Percentiles rank a stretch among this genome's conserved stretches.
phyloP scores from a whole-genome alignment of 1,140 invertebrate genomes.

The Cardiocondyla obscurior region DNA sequence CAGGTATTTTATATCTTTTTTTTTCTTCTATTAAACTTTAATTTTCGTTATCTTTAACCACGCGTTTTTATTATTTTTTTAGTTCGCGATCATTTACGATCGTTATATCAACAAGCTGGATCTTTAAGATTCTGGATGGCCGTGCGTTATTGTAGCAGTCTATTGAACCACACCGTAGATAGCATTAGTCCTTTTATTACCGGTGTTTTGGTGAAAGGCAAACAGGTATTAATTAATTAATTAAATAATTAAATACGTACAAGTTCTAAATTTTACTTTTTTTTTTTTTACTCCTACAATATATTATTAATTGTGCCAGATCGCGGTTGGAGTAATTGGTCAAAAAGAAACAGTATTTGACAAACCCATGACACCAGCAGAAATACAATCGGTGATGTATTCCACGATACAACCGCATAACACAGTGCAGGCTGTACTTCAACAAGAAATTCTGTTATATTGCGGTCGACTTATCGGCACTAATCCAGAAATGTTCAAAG shows the following conservation, averaged over 20 bases:
- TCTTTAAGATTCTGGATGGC: constrained; percentile 95
- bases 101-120: constrained; percentile 94
- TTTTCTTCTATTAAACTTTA: neutral
- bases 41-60: neutral
- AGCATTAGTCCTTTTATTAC: constrained; percentile 99
- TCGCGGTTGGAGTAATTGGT: constrained; percentile 97
- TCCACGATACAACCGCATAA: constrained; percentile 94
- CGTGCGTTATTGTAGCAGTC: constrained; percentile 96
- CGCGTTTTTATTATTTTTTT: constrained; percentile 72
- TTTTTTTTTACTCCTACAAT: neutral
- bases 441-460: constrained; percentile 97
- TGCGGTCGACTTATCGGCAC: constrained; percentile 97
- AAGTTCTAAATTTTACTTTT: neutral
- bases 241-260: too few relatives aligned
- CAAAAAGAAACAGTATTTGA: constrained; percentile 98
- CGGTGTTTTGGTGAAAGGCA: constrained; percentile 97
- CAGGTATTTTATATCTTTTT: constrained; percentile 77
- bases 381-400: constrained; percentile 95
- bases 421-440: constrained; percentile 97
- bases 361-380: constrained; percentile 97
- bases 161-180: constrained; percentile 97
- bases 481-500: constrained; percentile 96
- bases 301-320: constrained; percentile 82
- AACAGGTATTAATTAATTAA: too few relatives aligned
- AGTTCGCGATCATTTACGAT: constrained; percentile 90